phyloP scores from a whole-genome alignment of 2,797 vertebrate species.

The Peromyscus attwateri region DNA sequence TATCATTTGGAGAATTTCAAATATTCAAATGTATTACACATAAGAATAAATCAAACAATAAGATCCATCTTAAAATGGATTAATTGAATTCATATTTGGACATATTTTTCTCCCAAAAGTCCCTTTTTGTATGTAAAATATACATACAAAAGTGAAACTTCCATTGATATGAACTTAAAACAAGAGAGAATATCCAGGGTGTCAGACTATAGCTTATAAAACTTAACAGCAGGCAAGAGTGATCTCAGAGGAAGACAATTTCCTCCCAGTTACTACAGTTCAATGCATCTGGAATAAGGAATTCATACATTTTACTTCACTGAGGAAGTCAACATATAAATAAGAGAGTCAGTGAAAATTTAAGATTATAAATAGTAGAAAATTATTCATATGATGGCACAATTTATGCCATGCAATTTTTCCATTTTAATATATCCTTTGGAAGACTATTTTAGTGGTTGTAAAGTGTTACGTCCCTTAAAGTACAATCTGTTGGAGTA shows the following conservation, averaged over 20 bases:
- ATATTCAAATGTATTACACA: neutral
- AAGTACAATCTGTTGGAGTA: neutral
- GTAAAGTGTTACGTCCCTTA: conserved; percentile 46
- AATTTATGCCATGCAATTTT: conserved; percentile 52
- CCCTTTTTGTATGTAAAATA: neutral
- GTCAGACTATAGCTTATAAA: conserved; percentile 5
- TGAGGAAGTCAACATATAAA: conserved; percentile 63
- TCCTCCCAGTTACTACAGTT: conserved; percentile 64
- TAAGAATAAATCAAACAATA: conserved; percentile 58
- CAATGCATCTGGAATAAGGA: conserved; percentile 65
- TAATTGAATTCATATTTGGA: conserved; percentile 61
- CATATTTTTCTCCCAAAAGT: conserved; percentile 68
- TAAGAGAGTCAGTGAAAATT: conserved; percentile 66
- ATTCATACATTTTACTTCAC: conserved; percentile 54
- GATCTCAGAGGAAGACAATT: conserved; percentile 60
- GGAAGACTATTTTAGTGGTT: neutral
- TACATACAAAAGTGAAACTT: neutral
- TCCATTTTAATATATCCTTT: conserved; percentile 61
- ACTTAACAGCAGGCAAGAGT: neutral
- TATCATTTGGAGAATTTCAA: conserved; percentile 27
- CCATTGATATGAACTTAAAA: conserved; percentile 54
- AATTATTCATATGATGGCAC: conserved; percentile 66
- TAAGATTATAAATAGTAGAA: conserved; percentile 64
- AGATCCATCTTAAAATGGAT: neutral
- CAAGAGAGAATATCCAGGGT: conserved; percentile 29